These are phyloP conservation scores for Goniozus legneri DNA, from an alignment of 1,140 invertebrate species.

Conservation along the genomic window DNA sequence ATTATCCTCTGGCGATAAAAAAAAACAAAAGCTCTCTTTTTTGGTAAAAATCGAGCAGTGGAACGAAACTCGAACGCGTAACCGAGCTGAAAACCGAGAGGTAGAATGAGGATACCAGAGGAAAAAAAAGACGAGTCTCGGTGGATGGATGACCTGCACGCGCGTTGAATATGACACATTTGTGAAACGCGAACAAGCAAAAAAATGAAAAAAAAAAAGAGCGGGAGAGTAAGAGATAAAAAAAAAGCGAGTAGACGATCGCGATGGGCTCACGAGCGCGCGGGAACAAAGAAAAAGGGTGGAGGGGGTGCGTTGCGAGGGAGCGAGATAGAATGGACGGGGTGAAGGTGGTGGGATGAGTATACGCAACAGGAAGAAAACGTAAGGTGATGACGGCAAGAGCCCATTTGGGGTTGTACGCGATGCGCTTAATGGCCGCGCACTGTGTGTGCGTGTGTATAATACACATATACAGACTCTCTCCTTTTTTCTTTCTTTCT, in stretches of 20 bases:
- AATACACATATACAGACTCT: neutral
- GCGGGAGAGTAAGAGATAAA: constrained; percentile 5
- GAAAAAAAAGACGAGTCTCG: neutral
- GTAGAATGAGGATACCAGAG: constrained; percentile 10
- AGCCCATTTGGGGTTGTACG: constrained; percentile 19
- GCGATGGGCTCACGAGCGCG: too few relatives aligned
- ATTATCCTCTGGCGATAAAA: too few relatives aligned
- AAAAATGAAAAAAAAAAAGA: constrained; percentile 4
- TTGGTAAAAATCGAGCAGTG: too few relatives aligned
- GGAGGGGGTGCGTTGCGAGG: constrained; percentile 1
- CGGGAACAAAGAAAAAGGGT: too few relatives aligned
- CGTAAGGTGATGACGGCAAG: constrained; percentile 21
- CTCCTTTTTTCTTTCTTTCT: neutral
- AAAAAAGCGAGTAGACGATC: too few relatives aligned
- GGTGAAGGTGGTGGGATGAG: too few relatives aligned
- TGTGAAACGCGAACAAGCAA: constrained; percentile 1
- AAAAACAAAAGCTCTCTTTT: too few relatives aligned
- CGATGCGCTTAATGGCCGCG: constrained; percentile 27
- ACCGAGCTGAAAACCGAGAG: too few relatives aligned
- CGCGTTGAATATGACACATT: neutral
- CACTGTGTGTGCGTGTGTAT: constrained; percentile 11
- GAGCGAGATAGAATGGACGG: constrained; percentile 12
- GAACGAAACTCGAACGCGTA: too few relatives aligned
- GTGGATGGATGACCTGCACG: neutral
- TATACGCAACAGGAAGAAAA: constrained; percentile 16